phyloP scores from a whole-genome alignment of 1,140 invertebrate genomes.

The Microplitis mediator region DNA sequence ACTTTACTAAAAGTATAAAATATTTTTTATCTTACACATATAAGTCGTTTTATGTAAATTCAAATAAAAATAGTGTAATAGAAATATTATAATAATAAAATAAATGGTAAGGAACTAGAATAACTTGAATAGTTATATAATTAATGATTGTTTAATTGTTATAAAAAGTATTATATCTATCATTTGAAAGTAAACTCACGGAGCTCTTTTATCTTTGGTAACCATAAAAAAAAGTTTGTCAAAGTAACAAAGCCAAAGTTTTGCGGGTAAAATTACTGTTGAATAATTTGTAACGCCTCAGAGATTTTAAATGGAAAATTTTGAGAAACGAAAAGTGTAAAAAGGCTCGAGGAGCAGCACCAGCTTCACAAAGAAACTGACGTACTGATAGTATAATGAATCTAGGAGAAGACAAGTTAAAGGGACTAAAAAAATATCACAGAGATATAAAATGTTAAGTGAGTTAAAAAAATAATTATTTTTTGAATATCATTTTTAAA shows the following conservation, averaged over 20 bases:
- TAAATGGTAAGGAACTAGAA: too few relatives aligned
- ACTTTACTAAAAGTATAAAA: too few relatives aligned
- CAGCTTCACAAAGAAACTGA: not conserved
- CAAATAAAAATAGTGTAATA: too few relatives aligned
- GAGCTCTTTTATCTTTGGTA: not conserved
- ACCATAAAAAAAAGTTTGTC: not conserved
- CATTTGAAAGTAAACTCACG: not conserved
- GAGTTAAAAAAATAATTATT: not conserved
- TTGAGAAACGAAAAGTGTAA: not conserved
- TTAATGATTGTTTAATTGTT: too few relatives aligned
- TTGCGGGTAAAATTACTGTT: not conserved
- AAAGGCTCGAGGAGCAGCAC: not conserved
- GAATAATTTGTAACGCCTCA: slow-evolving; percentile 13
- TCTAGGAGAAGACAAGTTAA: not conserved
- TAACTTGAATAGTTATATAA: too few relatives aligned
- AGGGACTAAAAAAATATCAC: not conserved
- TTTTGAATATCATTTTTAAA: too few relatives aligned
- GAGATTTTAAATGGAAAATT: slow-evolving; percentile 8
- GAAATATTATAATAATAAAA: too few relatives aligned
- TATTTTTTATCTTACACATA: too few relatives aligned
- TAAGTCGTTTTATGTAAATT: too few relatives aligned
- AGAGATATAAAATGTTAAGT: not conserved
- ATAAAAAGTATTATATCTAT: too few relatives aligned
- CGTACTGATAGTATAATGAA: not conserved
- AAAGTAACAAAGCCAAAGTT: slow-evolving; percentile 6